Evolutionary conservation across 2,113 vertebrate genomes (phyloP).

Genomic region (Gadus chalcogrammus): DNA sequence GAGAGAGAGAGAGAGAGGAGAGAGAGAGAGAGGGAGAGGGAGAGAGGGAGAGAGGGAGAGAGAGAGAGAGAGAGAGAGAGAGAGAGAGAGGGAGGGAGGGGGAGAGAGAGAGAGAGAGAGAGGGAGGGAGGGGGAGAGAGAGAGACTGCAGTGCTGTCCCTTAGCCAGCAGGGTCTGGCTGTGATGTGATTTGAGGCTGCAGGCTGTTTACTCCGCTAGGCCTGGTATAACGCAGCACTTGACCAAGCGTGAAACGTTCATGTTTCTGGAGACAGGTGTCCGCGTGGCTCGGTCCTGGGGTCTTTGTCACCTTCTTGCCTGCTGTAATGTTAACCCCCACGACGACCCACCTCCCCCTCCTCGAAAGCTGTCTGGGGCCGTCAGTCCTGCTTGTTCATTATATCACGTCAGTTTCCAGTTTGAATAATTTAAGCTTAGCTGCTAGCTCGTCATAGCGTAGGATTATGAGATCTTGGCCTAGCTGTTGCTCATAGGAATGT

Average conservation of each 20-base stretch:
- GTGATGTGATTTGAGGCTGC: neutral
- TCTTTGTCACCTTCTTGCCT: constrained; percentile 25
- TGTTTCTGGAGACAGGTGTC: constrained; percentile 68
- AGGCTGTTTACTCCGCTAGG: neutral
- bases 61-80: neutral
- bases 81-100: no score
- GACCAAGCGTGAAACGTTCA: constrained; percentile 46
- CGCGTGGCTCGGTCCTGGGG: constrained; percentile 31
- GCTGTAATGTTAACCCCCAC: constrained; percentile 45
- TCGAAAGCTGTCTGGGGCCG: constrained; percentile 44
- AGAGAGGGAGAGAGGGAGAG: neutral
- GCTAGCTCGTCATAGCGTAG: no score
- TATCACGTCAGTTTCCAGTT: constrained; percentile 18
- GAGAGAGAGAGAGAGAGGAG: no score
- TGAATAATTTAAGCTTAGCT: no score
- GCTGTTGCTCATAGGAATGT: no score
- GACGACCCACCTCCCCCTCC: neutral
- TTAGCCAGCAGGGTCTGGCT: neutral
- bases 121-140: neutral
- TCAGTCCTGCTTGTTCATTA: constrained; percentile 22
- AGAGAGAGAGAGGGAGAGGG: no score
- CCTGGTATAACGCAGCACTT: neutral
- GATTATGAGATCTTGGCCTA: no score
- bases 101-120: neutral
- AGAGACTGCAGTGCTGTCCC: neutral